Evolutionary conservation across 2,888 invertebrate genomes (phyloP).

Genomic region (Temnothorax rugatulus): DNA sequence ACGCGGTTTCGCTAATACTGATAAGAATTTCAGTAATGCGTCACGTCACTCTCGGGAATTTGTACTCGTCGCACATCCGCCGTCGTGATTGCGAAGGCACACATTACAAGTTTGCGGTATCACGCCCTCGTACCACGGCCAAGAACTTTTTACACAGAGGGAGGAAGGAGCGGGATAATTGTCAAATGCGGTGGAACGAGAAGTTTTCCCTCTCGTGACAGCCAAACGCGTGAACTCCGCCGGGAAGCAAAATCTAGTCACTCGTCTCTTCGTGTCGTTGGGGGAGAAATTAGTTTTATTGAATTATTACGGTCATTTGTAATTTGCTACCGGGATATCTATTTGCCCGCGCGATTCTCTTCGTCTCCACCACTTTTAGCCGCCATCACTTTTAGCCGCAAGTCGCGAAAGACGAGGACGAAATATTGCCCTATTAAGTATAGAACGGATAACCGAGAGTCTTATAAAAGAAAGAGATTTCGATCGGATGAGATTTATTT

Average conservation of each 20-base stretch:
- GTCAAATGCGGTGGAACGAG: neutral
- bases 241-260: neutral
- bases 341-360: neutral
- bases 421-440: neutral
- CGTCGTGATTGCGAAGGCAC: conserved; percentile 22
- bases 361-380: too few relatives aligned
- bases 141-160: conserved; percentile 12
- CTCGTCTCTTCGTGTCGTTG: neutral
- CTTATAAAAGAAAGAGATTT: neutral
- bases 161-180: neutral
- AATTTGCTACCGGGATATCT: neutral
- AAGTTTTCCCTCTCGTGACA: conserved; percentile 21
- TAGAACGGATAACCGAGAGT: neutral
- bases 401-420: neutral
- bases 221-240: neutral
- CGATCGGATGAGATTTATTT: neutral
- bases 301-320: conserved; percentile 29
- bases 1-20: neutral
- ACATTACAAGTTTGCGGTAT: conserved; percentile 17
- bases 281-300: neutral
- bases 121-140: neutral
- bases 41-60: conserved; percentile 36
- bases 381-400: neutral
- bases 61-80: neutral
- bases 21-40: conserved; percentile 40